Conservation (phyloP, 2,113 vertebrate species). For the human (Homo sapiens) region GRCh38 chr2:63829501-63830000, state of each 20-base stretch:
- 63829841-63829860: background rate
- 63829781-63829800: constrained; percentile 14
- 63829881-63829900: constrained; percentile 2
- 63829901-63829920: background rate
- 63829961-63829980: background rate
- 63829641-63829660: background rate
- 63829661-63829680: background rate
- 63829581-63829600: background rate
- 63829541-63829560: background rate
- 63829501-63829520: background rate
- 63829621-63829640: background rate
- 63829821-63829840: constrained; percentile 21
- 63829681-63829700: background rate
- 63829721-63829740: background rate
- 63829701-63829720: background rate
- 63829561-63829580: constrained; percentile 15
- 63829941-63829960: background rate
- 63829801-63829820: background rate
- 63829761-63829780: background rate
- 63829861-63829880: background rate
- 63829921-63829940: background rate
- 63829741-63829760: constrained; percentile 9
- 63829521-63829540: background rate
- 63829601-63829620: background rate
- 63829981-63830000: background rate